Conservation (phyloP, 2,797 vertebrate genomes). For the Myotis pilosus region DNA sequence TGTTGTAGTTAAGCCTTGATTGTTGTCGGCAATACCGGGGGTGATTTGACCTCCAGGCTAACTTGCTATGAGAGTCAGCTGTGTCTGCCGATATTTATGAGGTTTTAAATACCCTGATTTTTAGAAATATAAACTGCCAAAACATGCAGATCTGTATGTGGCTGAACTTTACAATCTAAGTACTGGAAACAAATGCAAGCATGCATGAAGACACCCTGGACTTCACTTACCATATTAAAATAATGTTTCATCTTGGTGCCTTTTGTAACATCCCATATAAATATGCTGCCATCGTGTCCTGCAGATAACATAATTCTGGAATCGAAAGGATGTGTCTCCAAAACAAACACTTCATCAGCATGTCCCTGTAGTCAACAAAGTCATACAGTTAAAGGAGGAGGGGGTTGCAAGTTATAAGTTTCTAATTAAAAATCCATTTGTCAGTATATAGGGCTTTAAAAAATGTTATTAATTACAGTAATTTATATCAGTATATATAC, state of each 20-base stretch:
- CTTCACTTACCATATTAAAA: slow-evolving; percentile 94
- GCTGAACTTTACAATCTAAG: not conserved
- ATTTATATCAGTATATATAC: not conserved
- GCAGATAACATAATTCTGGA: slow-evolving; percentile 96
- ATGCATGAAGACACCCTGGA: not conserved
- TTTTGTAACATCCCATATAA: slow-evolving; percentile 95
- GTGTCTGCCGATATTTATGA: too few species aligned
- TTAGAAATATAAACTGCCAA: slow-evolving; percentile 12
- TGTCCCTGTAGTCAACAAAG: slow-evolving; percentile 89
- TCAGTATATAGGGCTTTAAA: not conserved
- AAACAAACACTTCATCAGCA: slow-evolving; percentile 95
- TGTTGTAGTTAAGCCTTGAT: too few species aligned
- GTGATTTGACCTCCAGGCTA: too few species aligned
- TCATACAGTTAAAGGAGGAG: slow-evolving; percentile 61
- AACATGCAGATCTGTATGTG: not conserved
- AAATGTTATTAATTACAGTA: not conserved
- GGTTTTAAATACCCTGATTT: not conserved
- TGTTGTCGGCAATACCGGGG: too few species aligned
- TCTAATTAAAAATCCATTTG: not conserved
- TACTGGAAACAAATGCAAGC: not conserved
- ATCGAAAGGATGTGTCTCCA: slow-evolving; percentile 97
- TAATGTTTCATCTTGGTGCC: slow-evolving; percentile 94
- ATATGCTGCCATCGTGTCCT: slow-evolving; percentile 96
- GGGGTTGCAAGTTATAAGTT: slow-evolving; percentile 19
- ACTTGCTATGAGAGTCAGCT: too few species aligned